Evolutionary conservation across 2,113 vertebrate species (phyloP), one percentile per base, ranked within the genome.

Genomic region (Microtus montanus): DNA sequence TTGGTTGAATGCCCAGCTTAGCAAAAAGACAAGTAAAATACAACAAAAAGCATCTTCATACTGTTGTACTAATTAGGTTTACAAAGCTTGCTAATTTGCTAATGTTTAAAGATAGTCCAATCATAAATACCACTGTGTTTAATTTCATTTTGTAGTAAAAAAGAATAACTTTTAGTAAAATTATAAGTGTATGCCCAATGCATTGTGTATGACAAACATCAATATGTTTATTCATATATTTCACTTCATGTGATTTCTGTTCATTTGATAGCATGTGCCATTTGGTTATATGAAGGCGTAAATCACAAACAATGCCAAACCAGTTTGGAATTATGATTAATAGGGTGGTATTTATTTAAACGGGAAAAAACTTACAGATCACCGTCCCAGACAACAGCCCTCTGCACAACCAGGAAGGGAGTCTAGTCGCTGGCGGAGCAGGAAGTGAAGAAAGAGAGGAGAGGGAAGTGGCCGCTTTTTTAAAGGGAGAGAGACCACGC

Each of bases 111-210:
- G 47, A 5, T 41, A 80, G 74, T 95, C 12, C 61, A 47, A 35
- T 86, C 92, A 89, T 5, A 96, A 91, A 92, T 49, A 89, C 2
- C 17, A 30, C 24, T 95, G 30, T 58, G 78, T 87, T 91, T 89
- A 84, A 77, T 61, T 96, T 89, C 58, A 64, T 66, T 83, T 49
- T 79, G 28, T 47, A 84, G 77, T 26, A 89, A 92, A 92, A 87
- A 44, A 87, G 15, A 85, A 91, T 82, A 84, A 63, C 86, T 95
- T 94, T 49, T 58, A 64, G n/a, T 92, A 70, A 85, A 92, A 75
- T 58, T 75, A 3, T 78, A 90, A 5, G 54, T 19, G 17, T 58
- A 64, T 89, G 41, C 5, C 70, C 14, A 87, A 38, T 90, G 61
- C 64, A 41, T 74, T 75, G 61, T n/a, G 35, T 12, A 63, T 58